A percentile compares a stretch with the other conserved stretches of the same genome.
phyloP scores from a whole-genome alignment of 2,888 invertebrate species.

The Chymomyza amoena region DNA sequence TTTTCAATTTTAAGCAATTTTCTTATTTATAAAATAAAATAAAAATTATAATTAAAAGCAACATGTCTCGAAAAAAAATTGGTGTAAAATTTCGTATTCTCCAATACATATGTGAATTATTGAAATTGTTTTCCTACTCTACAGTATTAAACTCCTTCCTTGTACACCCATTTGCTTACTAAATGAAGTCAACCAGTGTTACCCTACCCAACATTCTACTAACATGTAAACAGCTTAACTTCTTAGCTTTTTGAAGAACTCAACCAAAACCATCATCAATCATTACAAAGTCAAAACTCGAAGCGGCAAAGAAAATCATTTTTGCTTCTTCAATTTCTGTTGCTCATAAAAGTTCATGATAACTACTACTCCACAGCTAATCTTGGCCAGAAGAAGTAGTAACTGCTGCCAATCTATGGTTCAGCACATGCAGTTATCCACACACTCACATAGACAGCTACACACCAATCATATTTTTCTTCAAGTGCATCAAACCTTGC shows the following conservation, averaged over 20 bases:
- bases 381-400: not conserved
- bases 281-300: not conserved
- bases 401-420: not conserved
- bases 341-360: not conserved
- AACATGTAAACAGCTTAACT: too few relatives aligned
- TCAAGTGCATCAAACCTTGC: slow-evolving; percentile 16
- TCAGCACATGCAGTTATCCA: not conserved
- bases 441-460: not conserved
- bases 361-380: not conserved
- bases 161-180: too few relatives aligned
- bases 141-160: too few relatives aligned
- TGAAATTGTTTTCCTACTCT: too few relatives aligned
- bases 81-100: too few relatives aligned
- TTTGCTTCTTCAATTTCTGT: not conserved
- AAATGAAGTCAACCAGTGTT: too few relatives aligned
- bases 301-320: not conserved
- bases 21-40: too few relatives aligned
- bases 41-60: too few relatives aligned
- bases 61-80: too few relatives aligned
- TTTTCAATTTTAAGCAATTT: too few relatives aligned
- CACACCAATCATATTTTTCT: slow-evolving; percentile 18
- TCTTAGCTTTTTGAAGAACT: not conserved
- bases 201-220: too few relatives aligned
- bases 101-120: too few relatives aligned
- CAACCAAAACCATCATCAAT: not conserved